Base-by-base conservation (phyloP, 92 coral and sea anemone genomes). In the Montipora capitata region DNA sequence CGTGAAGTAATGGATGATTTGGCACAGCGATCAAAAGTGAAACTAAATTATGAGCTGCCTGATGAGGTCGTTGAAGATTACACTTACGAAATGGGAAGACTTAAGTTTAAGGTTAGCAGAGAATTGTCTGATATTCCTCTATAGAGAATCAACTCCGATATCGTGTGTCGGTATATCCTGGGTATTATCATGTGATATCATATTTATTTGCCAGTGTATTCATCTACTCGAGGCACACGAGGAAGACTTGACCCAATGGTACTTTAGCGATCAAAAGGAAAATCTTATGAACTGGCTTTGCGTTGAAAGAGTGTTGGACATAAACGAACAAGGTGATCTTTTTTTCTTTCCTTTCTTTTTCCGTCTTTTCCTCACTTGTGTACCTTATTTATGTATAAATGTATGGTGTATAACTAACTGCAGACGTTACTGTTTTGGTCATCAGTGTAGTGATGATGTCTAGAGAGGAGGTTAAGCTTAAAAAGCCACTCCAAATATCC, bases 1-100 rank as follows among this genome's bases (percentile, higher is more conserved):
- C 99, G 99, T 48, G 99, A 98, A 79, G 98, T 94, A 0, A 56
- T 98, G 52, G 97, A 98, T 57, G 98, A 96, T 78, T 71, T 98
- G 75, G 35, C 81, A 5, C 62, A 81, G 15, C 87, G 92, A n/a
- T 96, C 99, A 11, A 89, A 96, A 77, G 99, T 96, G 35, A 96
- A 96, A 69, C 93, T 98, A 1, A 96, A 94, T 40, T 94, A 91
- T 63, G 94, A 98, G 68, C 82, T 95, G 43, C 99, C 98, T 10
- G 93, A 96, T 10, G 98, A 96, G 49, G 86, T 98, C 51, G 84
- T 98, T 8, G 99, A 98, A 68, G 99, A 98, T 77, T 94, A 91
- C 88, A 98, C 99, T 49, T 89, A 98, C 66, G 99, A 98, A 74
- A 94, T 98, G 75, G 87, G 91, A 10, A 74, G 99, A 78, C 91